A percentile compares a stretch with the other conserved stretches of the same genome.
These are phyloP conservation scores for Drosophila affinis DNA, from an alignment of 2,888 invertebrate species.

Conservation along the genomic window DNA sequence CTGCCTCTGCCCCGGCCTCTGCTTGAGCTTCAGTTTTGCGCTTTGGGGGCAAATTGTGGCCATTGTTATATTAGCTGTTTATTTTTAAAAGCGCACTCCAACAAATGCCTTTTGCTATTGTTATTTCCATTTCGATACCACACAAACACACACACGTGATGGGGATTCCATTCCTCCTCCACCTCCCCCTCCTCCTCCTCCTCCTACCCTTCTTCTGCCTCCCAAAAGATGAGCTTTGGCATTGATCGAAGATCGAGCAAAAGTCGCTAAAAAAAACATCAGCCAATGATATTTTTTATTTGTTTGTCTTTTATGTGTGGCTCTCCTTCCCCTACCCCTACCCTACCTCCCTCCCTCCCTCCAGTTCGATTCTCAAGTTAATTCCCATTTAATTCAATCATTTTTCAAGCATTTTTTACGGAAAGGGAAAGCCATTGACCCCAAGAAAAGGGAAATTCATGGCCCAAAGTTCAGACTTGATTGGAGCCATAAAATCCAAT, in stretches of 20 bases:
- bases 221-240: conserved; percentile 55
- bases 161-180: conserved; percentile 25
- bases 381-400: conserved; percentile 44
- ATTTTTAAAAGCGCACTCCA: conserved; percentile 74
- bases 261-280: conserved; percentile 45
- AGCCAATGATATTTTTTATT: conserved; percentile 41
- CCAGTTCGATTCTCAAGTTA: conserved; percentile 27
- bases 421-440: conserved; percentile 32
- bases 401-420: conserved; percentile 33
- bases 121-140: conserved; percentile 37
- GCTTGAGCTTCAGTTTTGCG: conserved; percentile 44
- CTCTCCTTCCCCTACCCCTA: not conserved
- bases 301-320: conserved; percentile 4
- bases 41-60: conserved; percentile 69
- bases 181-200: conserved; percentile 11
- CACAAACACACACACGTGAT: conserved; percentile 33
- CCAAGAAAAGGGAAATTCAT: conserved; percentile 30
- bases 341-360: not conserved
- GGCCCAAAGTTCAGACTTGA: no score
- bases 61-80: conserved; percentile 72
- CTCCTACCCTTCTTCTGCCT: not conserved
- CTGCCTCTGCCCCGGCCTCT: not conserved
- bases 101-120: conserved; percentile 53
- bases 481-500: no score
- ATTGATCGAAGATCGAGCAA: conserved; percentile 62